Conservation (phyloP, 1,140 invertebrate species). For the Nasonia giraulti region DNA sequence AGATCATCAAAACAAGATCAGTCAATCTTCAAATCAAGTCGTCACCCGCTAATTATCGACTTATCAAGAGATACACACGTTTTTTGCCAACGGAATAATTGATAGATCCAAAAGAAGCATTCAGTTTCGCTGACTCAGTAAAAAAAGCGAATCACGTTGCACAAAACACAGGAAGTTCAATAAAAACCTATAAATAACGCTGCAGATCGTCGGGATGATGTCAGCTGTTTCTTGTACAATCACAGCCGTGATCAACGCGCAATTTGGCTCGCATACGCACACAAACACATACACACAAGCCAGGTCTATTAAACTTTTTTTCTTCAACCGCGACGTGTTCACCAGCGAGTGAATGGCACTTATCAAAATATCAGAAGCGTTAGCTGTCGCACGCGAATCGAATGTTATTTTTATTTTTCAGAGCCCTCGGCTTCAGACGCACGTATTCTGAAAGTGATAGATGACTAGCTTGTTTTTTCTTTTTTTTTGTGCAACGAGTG, state of each 20-base stretch:
- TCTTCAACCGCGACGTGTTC: not conserved
- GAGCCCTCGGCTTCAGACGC: not conserved
- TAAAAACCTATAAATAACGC: conserved; percentile 3
- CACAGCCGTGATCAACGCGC: not conserved
- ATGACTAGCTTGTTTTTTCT: not conserved
- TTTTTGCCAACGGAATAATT: too few relatives aligned
- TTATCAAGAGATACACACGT: too few relatives aligned
- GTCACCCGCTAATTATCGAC: too few relatives aligned
- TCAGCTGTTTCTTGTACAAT: not conserved
- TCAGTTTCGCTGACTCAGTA: too few relatives aligned
- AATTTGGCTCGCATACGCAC: not conserved
- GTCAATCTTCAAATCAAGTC: too few relatives aligned
- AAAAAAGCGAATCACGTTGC: not conserved
- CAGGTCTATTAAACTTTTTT: not conserved
- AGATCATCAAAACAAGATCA: too few relatives aligned
- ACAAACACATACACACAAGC: not conserved
- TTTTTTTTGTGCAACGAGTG: not conserved
- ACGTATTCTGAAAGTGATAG: not conserved
- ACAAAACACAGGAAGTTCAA: not conserved
- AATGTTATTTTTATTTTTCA: not conserved
- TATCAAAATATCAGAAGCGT: not conserved
- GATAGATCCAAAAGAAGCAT: too few relatives aligned
- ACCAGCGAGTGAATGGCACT: not conserved
- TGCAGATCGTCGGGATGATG: not conserved
- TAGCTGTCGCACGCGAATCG: not conserved